phyloP scores from a whole-genome alignment of 2,797 vertebrate species.

The Eurystomus glaucurus region DNA sequence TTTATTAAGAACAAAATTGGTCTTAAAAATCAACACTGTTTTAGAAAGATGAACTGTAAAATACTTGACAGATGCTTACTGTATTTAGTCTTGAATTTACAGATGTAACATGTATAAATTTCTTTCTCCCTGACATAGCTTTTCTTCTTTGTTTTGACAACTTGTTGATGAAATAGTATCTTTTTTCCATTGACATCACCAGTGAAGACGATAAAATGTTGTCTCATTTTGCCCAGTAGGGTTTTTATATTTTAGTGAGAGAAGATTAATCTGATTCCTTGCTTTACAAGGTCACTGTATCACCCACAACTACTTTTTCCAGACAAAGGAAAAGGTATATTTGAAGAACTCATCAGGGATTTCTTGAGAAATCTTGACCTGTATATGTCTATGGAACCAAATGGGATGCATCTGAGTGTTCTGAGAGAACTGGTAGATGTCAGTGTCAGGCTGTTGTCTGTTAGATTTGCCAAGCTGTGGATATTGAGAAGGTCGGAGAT shows the following conservation, averaged over 20 bases:
- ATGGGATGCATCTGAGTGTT: not conserved
- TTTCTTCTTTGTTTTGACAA: not conserved
- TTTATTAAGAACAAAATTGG: not conserved
- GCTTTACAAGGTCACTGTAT: not conserved
- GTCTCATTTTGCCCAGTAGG: not conserved
- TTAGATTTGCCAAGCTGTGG: not conserved
- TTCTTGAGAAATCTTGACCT: not conserved
- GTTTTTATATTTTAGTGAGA: not conserved
- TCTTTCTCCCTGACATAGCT: not conserved
- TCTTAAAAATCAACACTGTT: not conserved
- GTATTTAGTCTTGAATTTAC: not conserved
- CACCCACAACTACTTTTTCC: not conserved
- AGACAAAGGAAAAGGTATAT: not conserved
- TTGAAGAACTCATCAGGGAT: not conserved
- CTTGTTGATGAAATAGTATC: not conserved
- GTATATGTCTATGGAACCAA: not conserved
- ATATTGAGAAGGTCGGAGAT: not conserved
- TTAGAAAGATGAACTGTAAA: not conserved
- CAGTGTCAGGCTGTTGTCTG: not conserved
- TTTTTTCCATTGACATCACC: not conserved
- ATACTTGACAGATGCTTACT: not conserved
- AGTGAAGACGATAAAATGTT: not conserved
- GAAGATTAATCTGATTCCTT: not conserved
- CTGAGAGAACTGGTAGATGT: not conserved
- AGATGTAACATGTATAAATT: not conserved